Evolutionary conservation across 2,113 vertebrate species (phyloP).

Genomic region (Psilopsiagon aymara): DNA sequence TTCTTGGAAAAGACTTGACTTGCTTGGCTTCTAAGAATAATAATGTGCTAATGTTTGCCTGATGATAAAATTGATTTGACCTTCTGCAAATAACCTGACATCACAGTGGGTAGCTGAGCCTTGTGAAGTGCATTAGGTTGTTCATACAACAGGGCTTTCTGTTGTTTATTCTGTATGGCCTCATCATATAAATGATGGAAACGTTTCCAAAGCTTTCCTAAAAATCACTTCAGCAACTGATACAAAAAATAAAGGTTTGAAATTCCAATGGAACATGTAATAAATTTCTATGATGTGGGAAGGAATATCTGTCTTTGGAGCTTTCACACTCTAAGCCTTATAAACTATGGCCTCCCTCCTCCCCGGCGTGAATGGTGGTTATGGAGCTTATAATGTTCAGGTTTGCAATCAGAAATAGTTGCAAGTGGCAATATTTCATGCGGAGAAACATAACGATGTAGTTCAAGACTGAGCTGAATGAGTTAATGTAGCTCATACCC

Average conservation of each 20-base stretch:
- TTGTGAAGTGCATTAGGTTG: not conserved
- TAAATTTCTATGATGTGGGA: not conserved
- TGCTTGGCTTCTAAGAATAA: slow-evolving; percentile 13
- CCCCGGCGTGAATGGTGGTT: not conserved
- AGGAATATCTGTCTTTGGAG: not conserved
- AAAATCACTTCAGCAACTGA: not conserved
- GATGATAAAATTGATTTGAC: slow-evolving; percentile 14
- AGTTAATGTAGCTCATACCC: not conserved
- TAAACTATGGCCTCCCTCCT: not conserved
- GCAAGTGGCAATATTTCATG: not conserved
- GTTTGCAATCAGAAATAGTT: not conserved
- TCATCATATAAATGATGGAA: not conserved
- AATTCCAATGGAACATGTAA: not conserved
- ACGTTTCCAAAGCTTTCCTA: not conserved
- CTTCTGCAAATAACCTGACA: slow-evolving; percentile 1
- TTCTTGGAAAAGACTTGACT: slow-evolving; percentile 18
- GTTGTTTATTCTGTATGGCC: not conserved
- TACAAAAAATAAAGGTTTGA: not conserved
- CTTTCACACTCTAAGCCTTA: not conserved
- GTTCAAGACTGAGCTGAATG: not conserved
- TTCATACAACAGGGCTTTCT: not conserved
- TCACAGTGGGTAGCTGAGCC: fast-evolving
- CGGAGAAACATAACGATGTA: not conserved
- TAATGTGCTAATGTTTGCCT: not conserved
- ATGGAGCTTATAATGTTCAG: not conserved